Evolutionary conservation across 1,140 invertebrate genomes (phyloP), one percentile per base, ranked within the genome.

Genomic region (Cepaea nemoralis): DNA sequence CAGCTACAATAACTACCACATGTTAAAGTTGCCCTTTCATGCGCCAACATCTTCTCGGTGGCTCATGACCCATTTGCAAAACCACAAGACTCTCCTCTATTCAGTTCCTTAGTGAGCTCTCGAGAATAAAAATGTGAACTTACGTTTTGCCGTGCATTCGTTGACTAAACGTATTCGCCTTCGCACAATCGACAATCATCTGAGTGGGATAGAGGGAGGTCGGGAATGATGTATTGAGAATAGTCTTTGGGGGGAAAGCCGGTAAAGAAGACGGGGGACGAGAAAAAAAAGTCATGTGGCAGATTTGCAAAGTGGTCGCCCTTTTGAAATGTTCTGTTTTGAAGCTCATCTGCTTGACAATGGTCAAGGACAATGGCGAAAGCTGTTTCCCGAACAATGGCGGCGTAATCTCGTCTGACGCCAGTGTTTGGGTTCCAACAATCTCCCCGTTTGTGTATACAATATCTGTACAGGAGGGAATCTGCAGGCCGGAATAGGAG

Each of bases 1-100:
- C 24, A 33, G 42, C 42, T 10, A 74, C 71, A 74, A 74, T 74
- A 27, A 74, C 71, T 19, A 45, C 71, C 71, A 74, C 71, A 74
- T 74, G 71, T 74, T 74, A 45, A 74, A 27, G 40, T 74, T 74
- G 33, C 22, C 42, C 71, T 31, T 63, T 63, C 59, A 31, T 63
- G n/a, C 2, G 59, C 27, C 59, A 31, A 6, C n/a, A 63, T 63
- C 59, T 55, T 55, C 50, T 24, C 10, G 8, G 8, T 31, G 59
- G 27, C n/a, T 63, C 59, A 55, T 55, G 50, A 55, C 50, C 50
- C 16, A 6, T 3, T 63, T 6, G n/a, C 27, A 63, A 5, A 63
- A 63, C 16, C 59, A 3, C 16, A 31, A 63, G 59, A 63, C 33
- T 31, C 59, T 63, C 59, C 19, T 31, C 55, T 24, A 31, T 63